These are phyloP conservation scores for Torymus tubicola DNA, from an alignment of 2,888 invertebrate genomes.

Conservation along the genomic window DNA sequence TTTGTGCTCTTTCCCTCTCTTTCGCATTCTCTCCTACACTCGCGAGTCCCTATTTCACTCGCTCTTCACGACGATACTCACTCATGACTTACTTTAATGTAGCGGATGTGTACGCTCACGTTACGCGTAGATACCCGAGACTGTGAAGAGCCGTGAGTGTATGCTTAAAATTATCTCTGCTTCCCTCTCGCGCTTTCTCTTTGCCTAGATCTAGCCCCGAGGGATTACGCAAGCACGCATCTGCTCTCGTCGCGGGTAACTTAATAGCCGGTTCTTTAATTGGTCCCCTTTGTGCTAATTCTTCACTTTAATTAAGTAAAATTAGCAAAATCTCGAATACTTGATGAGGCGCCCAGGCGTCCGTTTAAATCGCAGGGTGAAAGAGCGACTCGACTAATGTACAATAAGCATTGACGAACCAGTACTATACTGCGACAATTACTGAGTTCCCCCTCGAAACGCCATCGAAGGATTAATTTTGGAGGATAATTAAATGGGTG, in stretches of 20 bases:
- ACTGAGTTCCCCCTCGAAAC: too few species aligned
- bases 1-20: slow-evolving; percentile 7
- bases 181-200: neutral
- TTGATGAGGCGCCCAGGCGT: neutral
- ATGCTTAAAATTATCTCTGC: slow-evolving; percentile 37
- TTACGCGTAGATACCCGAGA: slow-evolving; percentile 29
- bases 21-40: slow-evolving; percentile 14
- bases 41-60: neutral
- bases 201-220: slow-evolving; percentile 4
- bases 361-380: neutral
- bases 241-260: neutral
- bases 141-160: slow-evolving; percentile 17
- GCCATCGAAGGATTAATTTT: too few species aligned
- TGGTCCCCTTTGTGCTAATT: slow-evolving; percentile 34
- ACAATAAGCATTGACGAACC: neutral
- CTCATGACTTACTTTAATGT: slow-evolving; percentile 46
- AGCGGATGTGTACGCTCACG: slow-evolving; percentile 36
- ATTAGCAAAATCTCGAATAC: slow-evolving; percentile 47
- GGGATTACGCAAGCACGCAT: neutral
- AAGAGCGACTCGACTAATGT: neutral
- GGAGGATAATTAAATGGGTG: too few species aligned
- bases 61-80: slow-evolving; percentile 31
- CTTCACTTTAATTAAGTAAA: slow-evolving; percentile 42
- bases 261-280: slow-evolving; percentile 51
- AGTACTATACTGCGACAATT: too few species aligned